Evolutionary conservation across 2,888 invertebrate genomes (phyloP), one percentile per base, ranked within the genome.

Genomic region (Cantharis flavilabris): DNA sequence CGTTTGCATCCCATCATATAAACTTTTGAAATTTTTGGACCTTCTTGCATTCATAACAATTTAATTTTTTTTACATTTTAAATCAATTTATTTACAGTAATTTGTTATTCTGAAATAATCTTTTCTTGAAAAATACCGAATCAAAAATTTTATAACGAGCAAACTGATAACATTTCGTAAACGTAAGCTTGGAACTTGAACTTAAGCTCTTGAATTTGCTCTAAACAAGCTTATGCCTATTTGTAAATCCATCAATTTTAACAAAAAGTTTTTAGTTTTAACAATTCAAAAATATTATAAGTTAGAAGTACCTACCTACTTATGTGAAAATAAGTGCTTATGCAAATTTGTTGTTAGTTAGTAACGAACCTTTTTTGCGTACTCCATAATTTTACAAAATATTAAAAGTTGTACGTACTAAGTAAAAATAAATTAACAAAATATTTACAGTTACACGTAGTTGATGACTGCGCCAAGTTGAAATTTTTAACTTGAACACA

Each of bases 401-500:
- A 5, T 33, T 33, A 33, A 13, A 33, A n/a, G 33, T 33, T 33
- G 26, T 26, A 26, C 2, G 9, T 49, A 49, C 5, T n/a, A 49
- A 49, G 49, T n/a, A n/a, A 49, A 49, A 49, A 49, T 49, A 33
- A n/a, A 49, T 49, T 49, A 49, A 67, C n/a, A 26, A 20, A 65
- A 67, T 20, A 23, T 67, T 67, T 67, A 10, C 11, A 26, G 26
- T 26, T 16, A 11, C 65, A 23, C 23, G 28, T 69, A 30, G 30
- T 30, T 69, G 69, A 26, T 30, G 62, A 73, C 20, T 63, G 73
- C 16, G 49, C 18, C 28, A 73, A 69, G 62, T 73, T 70, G 30
- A 73, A 73, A 73, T 73, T 69, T 70, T 69, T 73, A 69, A 73
- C 69, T 73, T 73, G 69, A 73, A 63, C 73, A 64, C 73, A 70